phyloP scores from a whole-genome alignment of 1,140 invertebrate genomes.

The Saccostrea echinata region DNA sequence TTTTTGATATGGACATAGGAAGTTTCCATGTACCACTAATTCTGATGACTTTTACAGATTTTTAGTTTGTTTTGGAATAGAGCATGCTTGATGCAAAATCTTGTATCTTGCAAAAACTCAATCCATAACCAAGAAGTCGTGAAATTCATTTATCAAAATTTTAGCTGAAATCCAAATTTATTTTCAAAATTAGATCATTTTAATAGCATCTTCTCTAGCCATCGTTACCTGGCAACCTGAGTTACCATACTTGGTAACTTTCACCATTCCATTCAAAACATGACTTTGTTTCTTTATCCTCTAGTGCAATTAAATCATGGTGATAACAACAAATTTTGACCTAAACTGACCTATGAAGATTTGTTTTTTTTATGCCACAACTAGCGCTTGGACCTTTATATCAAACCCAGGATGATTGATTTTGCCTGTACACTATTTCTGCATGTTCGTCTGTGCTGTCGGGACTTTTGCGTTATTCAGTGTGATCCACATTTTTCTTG shows the following conservation, averaged over 20 bases:
- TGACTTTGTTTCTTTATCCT: too few species aligned
- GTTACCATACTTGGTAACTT: too few species aligned
- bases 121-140: background rate
- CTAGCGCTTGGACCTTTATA: slow-evolving; percentile 1
- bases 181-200: too few species aligned
- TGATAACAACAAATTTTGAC: too few species aligned
- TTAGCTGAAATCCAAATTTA: too few species aligned
- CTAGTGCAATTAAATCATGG: too few species aligned
- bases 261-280: too few species aligned
- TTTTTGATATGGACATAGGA: background rate
- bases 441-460: slow-evolving; percentile 20
- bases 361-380: background rate
- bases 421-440: background rate
- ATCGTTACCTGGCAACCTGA: too few species aligned
- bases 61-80: background rate
- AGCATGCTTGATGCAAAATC: background rate
- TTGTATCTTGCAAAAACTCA: background rate
- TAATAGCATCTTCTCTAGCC: too few species aligned
- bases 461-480: slow-evolving; percentile 5
- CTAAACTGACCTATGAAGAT: background rate
- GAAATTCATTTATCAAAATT: background rate
- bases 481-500: background rate
- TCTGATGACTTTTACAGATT: background rate
- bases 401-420: background rate
- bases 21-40: background rate